Conservation (phyloP, 1,140 invertebrate genomes). For the Lethrus apterus region DNA sequence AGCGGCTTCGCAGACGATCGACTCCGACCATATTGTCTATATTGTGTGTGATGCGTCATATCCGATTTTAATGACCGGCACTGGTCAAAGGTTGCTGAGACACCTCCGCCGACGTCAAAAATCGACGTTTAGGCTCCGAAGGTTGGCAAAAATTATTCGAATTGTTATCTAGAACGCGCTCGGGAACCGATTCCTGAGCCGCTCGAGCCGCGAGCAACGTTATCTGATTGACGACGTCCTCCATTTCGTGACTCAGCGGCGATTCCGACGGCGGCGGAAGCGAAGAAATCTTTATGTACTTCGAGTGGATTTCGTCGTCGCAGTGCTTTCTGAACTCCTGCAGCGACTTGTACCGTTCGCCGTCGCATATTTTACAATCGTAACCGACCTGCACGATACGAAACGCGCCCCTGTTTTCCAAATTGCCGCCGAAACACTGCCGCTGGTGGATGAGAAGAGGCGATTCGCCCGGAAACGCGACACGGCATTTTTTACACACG, state of each 20-base stretch:
- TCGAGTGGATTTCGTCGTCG: constrained; percentile 50
- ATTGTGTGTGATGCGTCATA: constrained; percentile 1
- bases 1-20: too few relatives aligned
- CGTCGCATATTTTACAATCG: constrained; percentile 62
- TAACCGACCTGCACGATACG: constrained; percentile 60
- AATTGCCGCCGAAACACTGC: constrained; percentile 56
- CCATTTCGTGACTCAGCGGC: constrained; percentile 70
- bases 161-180: constrained; percentile 38
- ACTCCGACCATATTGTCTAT: too few relatives aligned
- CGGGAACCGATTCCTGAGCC: constrained; percentile 46
- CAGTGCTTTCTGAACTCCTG: constrained; percentile 61
- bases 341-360: constrained; percentile 51
- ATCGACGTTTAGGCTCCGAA: constrained; percentile 44
- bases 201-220: constrained; percentile 66
- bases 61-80: constrained; percentile 47
- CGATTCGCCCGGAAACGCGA: constrained; percentile 70
- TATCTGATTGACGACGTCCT: constrained; percentile 76
- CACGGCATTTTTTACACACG: constrained; percentile 78
- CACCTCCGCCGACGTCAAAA: constrained; percentile 43
- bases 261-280: constrained; percentile 43
- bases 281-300: constrained; percentile 36
- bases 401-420: constrained; percentile 56
- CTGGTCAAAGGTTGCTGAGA: constrained; percentile 45
- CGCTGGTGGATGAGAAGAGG: constrained; percentile 65
- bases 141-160: constrained; percentile 48